Evolutionary conservation across 1,140 invertebrate species (phyloP).

Genomic region (Ceratina australensis): DNA sequence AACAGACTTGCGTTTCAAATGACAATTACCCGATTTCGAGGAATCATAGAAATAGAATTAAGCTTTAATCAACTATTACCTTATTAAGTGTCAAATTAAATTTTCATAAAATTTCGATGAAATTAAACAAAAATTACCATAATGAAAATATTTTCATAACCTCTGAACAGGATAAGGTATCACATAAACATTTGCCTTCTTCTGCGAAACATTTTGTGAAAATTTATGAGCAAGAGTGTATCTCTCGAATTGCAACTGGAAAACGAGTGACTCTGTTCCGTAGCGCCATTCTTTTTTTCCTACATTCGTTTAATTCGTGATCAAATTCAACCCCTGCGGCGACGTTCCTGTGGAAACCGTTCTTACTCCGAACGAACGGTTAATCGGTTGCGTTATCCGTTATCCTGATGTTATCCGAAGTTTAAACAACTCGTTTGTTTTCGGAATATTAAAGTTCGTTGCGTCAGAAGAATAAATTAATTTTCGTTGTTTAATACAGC

Average conservation of each 20-base stretch:
- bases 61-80: too few relatives aligned
- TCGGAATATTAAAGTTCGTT: not conserved
- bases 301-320: conserved; percentile 6
- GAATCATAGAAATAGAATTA: too few relatives aligned
- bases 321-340: not conserved
- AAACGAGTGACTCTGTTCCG: conserved; percentile 10
- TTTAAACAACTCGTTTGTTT: not conserved
- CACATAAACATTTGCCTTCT: too few relatives aligned
- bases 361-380: not conserved
- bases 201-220: too few relatives aligned
- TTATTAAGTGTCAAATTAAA: too few relatives aligned
- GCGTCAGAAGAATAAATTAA: not conserved
- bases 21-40: too few relatives aligned
- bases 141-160: too few relatives aligned
- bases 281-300: conserved; percentile 8
- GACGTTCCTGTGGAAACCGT: not conserved
- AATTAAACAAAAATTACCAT: too few relatives aligned
- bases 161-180: too few relatives aligned
- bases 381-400: not conserved
- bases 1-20: too few relatives aligned
- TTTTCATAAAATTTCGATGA: too few relatives aligned
- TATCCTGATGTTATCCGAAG: not conserved
- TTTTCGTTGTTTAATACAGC: not conserved
- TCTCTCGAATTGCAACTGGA: conserved; percentile 28
- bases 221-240: too few relatives aligned